Conservation (phyloP, 1,140 invertebrate genomes). For the Microplitis demolitor region DNA sequence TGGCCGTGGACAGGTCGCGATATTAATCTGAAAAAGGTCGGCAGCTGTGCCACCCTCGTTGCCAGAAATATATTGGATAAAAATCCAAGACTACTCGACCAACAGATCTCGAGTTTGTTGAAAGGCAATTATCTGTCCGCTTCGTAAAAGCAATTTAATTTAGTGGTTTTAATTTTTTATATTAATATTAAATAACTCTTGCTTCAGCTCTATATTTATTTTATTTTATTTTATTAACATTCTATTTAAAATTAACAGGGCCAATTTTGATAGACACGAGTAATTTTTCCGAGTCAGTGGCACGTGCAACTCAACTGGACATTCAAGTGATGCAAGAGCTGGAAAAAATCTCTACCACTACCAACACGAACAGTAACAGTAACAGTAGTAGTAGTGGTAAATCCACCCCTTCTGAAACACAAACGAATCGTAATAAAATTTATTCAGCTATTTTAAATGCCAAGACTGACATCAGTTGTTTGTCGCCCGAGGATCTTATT, state of each 20-base stretch:
- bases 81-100: slow-evolving; percentile 38
- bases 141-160: background rate
- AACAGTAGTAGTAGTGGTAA: background rate
- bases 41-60: slow-evolving; percentile 76
- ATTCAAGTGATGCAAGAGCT: slow-evolving; percentile 59
- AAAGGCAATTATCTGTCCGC: slow-evolving; percentile 41
- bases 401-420: background rate
- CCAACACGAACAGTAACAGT: background rate
- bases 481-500: slow-evolving; percentile 65
- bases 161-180: background rate
- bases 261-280: slow-evolving; percentile 78
- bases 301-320: slow-evolving; percentile 68
- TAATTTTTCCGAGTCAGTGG: slow-evolving; percentile 68
- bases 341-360: slow-evolving; percentile 44
- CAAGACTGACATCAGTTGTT: slow-evolving; percentile 63
- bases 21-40: slow-evolving; percentile 60
- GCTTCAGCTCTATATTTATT: background rate
- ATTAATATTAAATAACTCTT: background rate
- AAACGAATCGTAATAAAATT: slow-evolving; percentile 39
- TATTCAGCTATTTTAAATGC: slow-evolving; percentile 65
- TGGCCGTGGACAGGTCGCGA: slow-evolving; percentile 50
- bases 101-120: slow-evolving; percentile 43
- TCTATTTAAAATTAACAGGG: slow-evolving; percentile 54
- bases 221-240: background rate
- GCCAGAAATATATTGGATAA: slow-evolving; percentile 61